Evolutionary conservation across 2,888 invertebrate genomes (phyloP).

Genomic region (Nesidiocoris tenuis): DNA sequence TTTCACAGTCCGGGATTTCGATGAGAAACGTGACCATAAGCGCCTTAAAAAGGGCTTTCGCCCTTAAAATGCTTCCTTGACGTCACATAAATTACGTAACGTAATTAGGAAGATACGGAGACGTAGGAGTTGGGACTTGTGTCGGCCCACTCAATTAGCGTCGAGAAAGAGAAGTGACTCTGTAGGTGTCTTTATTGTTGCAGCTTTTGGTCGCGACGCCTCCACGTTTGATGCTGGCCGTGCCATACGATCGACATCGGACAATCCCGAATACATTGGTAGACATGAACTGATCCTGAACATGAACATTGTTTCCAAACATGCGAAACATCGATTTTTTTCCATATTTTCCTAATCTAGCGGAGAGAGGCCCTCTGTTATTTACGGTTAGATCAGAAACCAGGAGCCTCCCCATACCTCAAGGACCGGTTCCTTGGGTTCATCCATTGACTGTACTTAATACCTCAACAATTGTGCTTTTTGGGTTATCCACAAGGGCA

Average conservation of each 20-base stretch:
- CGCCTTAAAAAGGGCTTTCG: neutral
- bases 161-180: neutral
- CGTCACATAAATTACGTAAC: neutral
- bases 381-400: no score
- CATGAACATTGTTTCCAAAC: no score
- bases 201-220: neutral
- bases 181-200: neutral
- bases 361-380: no score
- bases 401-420: no score
- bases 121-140: neutral
- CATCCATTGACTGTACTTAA: no score
- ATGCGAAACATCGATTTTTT: neutral
- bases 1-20: neutral
- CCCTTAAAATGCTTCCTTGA: neutral
- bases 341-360: no score
- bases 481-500: no score
- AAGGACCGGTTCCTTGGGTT: no score
- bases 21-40: neutral
- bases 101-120: neutral
- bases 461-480: no score
- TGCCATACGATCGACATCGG: no score
- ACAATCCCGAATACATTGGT: no score
- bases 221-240: neutral
- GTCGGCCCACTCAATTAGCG: neutral
- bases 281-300: no score